phyloP scores from a whole-genome alignment of 2,797 vertebrate genomes.

The Myotis findleyi region DNA sequence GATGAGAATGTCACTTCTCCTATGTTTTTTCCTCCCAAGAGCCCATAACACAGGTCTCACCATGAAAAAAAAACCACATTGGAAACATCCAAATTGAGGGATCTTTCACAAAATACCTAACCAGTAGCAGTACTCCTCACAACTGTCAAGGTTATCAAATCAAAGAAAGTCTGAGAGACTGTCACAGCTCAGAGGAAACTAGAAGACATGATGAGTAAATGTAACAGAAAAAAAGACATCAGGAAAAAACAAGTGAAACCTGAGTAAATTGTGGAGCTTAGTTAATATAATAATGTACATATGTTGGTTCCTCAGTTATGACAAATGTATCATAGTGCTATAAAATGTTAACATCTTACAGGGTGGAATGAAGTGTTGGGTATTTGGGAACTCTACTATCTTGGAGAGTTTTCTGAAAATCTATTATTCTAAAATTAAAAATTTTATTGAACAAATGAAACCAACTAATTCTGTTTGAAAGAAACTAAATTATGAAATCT shows the following conservation, averaged over 20 bases:
- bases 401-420: neutral
- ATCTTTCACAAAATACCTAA: neutral
- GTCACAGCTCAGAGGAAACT: neutral
- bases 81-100: neutral
- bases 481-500: slow-evolving; percentile 1
- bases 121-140: neutral
- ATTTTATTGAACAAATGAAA: neutral
- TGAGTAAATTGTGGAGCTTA: neutral
- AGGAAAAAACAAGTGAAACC: neutral
- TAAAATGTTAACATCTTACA: neutral
- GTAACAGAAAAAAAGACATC: neutral
- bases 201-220: neutral
- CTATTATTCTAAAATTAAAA: neutral
- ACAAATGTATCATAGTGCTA: neutral
- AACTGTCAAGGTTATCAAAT: neutral
- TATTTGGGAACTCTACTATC: neutral
- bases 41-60: neutral
- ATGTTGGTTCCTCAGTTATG: neutral
- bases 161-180: slow-evolving; percentile 13
- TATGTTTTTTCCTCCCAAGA: neutral
- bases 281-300: neutral
- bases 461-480: neutral
- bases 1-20: neutral
- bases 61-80: neutral
- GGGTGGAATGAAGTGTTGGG: neutral